These are phyloP conservation scores for Tridacna crocea DNA, from an alignment of 2,888 invertebrate genomes.

Conservation along the genomic window DNA sequence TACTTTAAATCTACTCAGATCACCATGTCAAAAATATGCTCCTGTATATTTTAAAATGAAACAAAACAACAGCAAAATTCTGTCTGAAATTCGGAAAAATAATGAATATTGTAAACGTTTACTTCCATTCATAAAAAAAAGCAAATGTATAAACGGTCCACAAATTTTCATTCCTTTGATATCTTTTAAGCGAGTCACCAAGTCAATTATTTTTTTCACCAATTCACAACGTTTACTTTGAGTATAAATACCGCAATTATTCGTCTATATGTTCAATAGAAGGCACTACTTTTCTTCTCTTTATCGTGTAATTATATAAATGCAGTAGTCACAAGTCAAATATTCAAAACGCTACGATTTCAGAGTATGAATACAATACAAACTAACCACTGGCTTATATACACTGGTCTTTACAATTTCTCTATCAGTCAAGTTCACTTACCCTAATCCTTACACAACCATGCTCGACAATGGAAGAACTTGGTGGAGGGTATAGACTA, in stretches of 20 bases:
- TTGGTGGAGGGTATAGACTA: no score
- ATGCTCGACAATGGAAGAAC: no score
- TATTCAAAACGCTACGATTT: constrained; percentile 21
- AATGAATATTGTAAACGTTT: no score
- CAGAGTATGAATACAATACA: constrained; percentile 3
- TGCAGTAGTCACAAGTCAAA: constrained; percentile 18
- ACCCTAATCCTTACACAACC: neutral
- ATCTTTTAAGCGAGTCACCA: no score
- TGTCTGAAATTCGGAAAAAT: no score
- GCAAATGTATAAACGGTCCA: no score
- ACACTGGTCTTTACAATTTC: constrained; percentile 9
- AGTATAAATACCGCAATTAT: constrained; percentile 20
- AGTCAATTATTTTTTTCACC: neutral
- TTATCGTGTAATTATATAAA: neutral
- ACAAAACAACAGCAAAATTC: no score
- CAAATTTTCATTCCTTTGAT: no score
- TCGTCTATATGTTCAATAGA: neutral
- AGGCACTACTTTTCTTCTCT: constrained; percentile 3
- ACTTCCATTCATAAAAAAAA: no score
- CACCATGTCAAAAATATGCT: no score
- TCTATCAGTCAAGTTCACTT: constrained; percentile 4
- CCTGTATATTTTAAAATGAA: no score
- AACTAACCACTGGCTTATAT: neutral
- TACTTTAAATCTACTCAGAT: no score
- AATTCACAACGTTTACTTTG: constrained; percentile 16